A percentile compares a stretch with the other conserved stretches of the same genome.
Conservation (phyloP, 2,888 invertebrate genomes). For the Cerceris rybyensis region DNA sequence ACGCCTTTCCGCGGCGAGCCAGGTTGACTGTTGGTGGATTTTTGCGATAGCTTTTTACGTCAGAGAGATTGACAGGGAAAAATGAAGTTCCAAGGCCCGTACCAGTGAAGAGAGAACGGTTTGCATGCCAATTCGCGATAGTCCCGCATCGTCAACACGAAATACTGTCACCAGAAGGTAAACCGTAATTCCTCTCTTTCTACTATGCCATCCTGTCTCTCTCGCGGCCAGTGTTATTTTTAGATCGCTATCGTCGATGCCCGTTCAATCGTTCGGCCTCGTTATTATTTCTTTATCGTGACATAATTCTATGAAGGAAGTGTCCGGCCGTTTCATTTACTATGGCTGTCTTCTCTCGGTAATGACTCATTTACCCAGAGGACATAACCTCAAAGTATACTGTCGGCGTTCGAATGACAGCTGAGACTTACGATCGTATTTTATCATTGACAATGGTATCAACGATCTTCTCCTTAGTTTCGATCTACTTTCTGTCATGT, state of each 20-base stretch:
- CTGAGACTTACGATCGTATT: neutral
- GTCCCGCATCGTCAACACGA: slow-evolving; percentile 26
- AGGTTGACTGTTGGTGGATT: slow-evolving; percentile 8
- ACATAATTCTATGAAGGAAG: slow-evolving; percentile 36
- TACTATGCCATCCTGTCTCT: slow-evolving; percentile 1
- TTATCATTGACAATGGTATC: too few relatives aligned
- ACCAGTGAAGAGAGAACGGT: slow-evolving; percentile 33
- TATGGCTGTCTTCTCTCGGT: neutral
- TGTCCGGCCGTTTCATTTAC: slow-evolving; percentile 1
- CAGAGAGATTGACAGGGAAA: slow-evolving; percentile 29
- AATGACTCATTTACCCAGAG: slow-evolving; percentile 11
- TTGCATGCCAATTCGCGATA: slow-evolving; percentile 40
- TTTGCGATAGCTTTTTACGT: slow-evolving; percentile 19
- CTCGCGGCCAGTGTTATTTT: slow-evolving; percentile 49
- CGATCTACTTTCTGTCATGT: too few relatives aligned
- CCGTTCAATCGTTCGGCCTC: slow-evolving; percentile 17
- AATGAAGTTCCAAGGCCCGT: slow-evolving; percentile 43
- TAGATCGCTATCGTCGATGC: slow-evolving; percentile 32
- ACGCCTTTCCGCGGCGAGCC: slow-evolving; percentile 52
- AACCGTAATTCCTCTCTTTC: slow-evolving; percentile 33
- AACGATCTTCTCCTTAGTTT: too few relatives aligned
- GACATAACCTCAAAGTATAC: slow-evolving; percentile 47
- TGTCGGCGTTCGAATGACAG: slow-evolving; percentile 45
- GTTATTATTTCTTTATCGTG: slow-evolving; percentile 31
- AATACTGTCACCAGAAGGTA: slow-evolving; percentile 53